Percentiles rank a stretch among this genome's conserved stretches.
Evolutionary conservation across 1,140 invertebrate species (phyloP).

Genomic region (Heliconius himera): DNA sequence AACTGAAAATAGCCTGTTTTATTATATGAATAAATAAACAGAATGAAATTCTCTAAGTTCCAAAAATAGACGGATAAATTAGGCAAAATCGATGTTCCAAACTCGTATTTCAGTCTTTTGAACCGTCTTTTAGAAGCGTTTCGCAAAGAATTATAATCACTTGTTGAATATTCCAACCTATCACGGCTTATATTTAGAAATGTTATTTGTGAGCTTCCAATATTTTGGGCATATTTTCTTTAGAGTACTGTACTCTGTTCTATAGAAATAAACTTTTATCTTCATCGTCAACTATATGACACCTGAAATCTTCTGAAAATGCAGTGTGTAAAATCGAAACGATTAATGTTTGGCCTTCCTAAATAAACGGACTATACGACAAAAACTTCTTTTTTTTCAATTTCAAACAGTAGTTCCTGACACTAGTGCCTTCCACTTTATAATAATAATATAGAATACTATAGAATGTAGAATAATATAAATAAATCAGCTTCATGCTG

Average conservation of each 20-base stretch:
- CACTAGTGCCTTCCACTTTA: too few species aligned
- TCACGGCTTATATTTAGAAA: background rate
- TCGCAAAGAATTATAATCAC: background rate
- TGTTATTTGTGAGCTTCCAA: background rate
- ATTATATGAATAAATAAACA: conserved; percentile 1
- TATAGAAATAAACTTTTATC: too few species aligned
- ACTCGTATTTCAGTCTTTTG: background rate
- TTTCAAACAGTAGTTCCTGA: too few species aligned
- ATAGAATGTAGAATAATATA: too few species aligned
- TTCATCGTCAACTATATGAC: too few species aligned
- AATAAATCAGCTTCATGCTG: background rate
- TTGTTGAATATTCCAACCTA: background rate
- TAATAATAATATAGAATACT: too few species aligned
- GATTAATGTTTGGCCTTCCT: too few species aligned
- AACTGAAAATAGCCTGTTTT: background rate
- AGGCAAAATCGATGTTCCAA: background rate
- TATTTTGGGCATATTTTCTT: background rate
- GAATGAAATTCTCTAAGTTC: background rate
- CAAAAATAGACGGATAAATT: background rate
- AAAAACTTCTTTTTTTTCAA: too few species aligned
- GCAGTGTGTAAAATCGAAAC: too few species aligned
- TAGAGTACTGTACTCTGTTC: too few species aligned
- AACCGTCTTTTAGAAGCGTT: background rate
- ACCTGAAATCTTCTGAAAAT: too few species aligned
- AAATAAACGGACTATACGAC: too few species aligned